phyloP scores from a whole-genome alignment of 2,113 vertebrate genomes.

The Nannobrachium achirus region DNA sequence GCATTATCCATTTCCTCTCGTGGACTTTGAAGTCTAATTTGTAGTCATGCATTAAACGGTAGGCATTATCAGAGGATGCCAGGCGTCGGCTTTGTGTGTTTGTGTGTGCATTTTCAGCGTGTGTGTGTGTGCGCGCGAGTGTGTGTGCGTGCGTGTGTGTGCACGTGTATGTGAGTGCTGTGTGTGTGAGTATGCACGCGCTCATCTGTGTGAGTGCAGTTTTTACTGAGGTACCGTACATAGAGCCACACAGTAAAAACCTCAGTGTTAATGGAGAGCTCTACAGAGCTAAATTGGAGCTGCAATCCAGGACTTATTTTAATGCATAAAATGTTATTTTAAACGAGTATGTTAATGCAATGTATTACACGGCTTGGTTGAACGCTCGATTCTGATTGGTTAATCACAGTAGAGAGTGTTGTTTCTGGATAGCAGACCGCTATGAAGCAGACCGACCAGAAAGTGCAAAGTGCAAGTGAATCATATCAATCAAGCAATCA shows the following conservation, averaged over 20 bases:
- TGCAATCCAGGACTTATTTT: no score
- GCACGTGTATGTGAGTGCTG: constrained; percentile 8
- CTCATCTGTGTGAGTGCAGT: not conserved
- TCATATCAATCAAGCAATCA: no score
- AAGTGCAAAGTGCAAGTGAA: no score
- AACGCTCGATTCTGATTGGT: no score
- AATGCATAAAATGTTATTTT: no score
- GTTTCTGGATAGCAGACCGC: no score
- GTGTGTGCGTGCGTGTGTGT: constrained; percentile 1
- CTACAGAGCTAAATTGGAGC: no score
- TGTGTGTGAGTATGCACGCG: not conserved
- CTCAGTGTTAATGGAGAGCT: not conserved
- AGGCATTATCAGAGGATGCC: constrained; percentile 81
- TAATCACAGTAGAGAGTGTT: no score
- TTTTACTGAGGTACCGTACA: constrained; percentile 21
- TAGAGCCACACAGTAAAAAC: constrained; percentile 1
- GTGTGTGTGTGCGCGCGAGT: not conserved
- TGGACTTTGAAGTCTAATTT: constrained; percentile 83
- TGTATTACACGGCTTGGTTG: no score
- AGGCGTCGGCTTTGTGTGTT: constrained; percentile 21
- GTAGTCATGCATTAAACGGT: constrained; percentile 85
- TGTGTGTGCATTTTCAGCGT: not conserved
- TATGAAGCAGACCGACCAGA: no score
- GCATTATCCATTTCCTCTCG: constrained; percentile 69
- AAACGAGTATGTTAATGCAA: no score